Evolutionary conservation across 2,888 invertebrate species (phyloP), one percentile per base, ranked within the genome.

Genomic region (Cremastinae sp.): DNA sequence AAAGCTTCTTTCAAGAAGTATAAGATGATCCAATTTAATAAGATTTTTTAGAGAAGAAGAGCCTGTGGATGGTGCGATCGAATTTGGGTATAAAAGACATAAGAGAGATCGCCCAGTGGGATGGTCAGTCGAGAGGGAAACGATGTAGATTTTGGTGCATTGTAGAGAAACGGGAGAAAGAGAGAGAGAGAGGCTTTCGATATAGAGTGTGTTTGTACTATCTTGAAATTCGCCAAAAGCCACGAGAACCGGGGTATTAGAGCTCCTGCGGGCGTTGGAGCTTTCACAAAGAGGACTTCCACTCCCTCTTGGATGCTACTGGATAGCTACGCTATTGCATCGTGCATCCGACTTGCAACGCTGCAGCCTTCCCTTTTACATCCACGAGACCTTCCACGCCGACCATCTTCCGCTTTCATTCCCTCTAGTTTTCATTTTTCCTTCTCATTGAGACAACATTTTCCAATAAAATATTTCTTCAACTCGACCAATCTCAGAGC

Each of bases 211-310:
- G 64, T 70, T 64, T 70, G 75, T 76, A 61, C 61, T 61, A 65
- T 76, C 73, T 76, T 73, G 76, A 76, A 76, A 73, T 76, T 73
- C 73, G 62, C 76, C 65, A 76, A 61, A 61, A 76, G 76, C 76
- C 73, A 73, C 69, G 69, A 70, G 68, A 20, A 28, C 20, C n/a
- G n/a, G n/a, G 20, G 56, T 45, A 41, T 35, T 56, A 58, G 72
- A 64, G 62, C 49, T 39, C 45, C 69, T 76, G 59, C 64, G 69
- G 69, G 76, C 64, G 69, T 53, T 53, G 14, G 61, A 53, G 69
- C 68, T 70, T 76, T 64, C 55, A 73, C 76, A 73, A 76, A 76
- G 73, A 69, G 69, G n/a, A n/a, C n/a, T n/a, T n/a, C n/a, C 53
- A 12, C 22, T 55, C 49, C 35, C 66, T 37, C 58, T 43, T 18